These are phyloP conservation scores for Manacus vitellinus DNA, from an alignment of 2,113 vertebrate species.

Conservation along the genomic window DNA sequence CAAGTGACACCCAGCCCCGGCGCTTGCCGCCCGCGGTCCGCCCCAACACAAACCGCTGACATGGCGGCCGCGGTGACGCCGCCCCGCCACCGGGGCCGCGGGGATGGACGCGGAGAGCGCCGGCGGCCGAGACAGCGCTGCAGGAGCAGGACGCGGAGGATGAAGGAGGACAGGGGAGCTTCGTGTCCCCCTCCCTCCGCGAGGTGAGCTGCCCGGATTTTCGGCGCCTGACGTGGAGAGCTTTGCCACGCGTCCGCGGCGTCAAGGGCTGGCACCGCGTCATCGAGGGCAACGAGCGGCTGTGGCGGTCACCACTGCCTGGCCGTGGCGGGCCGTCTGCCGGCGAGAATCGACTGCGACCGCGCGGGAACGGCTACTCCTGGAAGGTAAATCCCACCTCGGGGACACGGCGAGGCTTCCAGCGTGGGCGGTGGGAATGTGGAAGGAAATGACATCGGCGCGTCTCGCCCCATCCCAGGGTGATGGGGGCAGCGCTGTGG, in stretches of 20 bases:
- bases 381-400: conserved; percentile 81
- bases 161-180: conserved; percentile 36
- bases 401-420: neutral
- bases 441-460: neutral
- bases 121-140: neutral
- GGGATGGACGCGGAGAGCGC: neutral
- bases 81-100: neutral
- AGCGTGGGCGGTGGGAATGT: rapidly evolving
- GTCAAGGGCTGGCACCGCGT: conserved; percentile 79
- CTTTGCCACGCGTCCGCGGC: conserved; percentile 79
- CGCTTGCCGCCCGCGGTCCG: neutral
- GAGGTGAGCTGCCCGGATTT: conserved; percentile 84
- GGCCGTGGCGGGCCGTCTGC: conserved; percentile 73
- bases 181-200: conserved; percentile 75
- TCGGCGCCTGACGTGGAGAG: conserved; percentile 79
- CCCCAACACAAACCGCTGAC: neutral
- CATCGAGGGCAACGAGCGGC: conserved; percentile 74
- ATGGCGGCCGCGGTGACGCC: neutral
- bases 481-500: rapidly evolving
- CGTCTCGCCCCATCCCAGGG: rapidly evolving
- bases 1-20: rapidly evolving
- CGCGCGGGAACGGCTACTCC: conserved; percentile 75
- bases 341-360: conserved; percentile 82
- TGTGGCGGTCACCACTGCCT: conserved; percentile 86
- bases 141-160: neutral